Conservation (phyloP, 2,113 vertebrate genomes). For the Dasyurus viverrinus region DNA sequence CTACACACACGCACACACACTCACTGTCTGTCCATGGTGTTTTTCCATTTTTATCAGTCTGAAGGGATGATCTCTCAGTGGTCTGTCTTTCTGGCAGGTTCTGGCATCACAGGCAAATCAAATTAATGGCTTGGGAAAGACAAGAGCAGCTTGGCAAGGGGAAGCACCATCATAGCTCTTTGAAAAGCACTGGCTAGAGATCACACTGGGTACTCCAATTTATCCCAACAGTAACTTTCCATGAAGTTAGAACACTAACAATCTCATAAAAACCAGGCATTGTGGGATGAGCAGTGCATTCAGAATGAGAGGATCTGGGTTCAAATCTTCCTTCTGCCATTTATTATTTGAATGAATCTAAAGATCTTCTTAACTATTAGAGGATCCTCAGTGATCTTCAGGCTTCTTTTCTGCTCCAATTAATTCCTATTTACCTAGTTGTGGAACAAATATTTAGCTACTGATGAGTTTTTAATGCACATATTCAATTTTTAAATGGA, state of each 20-base stretch:
- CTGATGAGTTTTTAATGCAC: neutral
- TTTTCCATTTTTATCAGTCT: neutral
- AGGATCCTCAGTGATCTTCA: neutral
- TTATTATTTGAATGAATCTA: neutral
- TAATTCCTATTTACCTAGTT: neutral
- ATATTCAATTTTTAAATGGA: neutral
- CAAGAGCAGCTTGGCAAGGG: neutral
- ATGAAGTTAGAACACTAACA: neutral
- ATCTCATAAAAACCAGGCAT: neutral
- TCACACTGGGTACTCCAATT: neutral
- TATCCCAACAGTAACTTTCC: neutral
- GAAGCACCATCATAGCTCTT: neutral
- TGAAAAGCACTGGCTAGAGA: neutral
- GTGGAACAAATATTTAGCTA: neutral
- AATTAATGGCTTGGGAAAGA: neutral
- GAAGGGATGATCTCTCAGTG: neutral
- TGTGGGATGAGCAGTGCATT: neutral
- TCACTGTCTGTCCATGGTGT: neutral
- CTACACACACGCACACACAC: no score
- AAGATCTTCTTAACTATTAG: neutral
- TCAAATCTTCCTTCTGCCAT: neutral
- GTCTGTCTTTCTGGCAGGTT: neutral
- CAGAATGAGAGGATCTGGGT: neutral
- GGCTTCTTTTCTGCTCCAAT: neutral
- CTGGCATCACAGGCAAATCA: neutral